phyloP scores from a whole-genome alignment of 2,888 invertebrate genomes.

The Cephus pulcher region DNA sequence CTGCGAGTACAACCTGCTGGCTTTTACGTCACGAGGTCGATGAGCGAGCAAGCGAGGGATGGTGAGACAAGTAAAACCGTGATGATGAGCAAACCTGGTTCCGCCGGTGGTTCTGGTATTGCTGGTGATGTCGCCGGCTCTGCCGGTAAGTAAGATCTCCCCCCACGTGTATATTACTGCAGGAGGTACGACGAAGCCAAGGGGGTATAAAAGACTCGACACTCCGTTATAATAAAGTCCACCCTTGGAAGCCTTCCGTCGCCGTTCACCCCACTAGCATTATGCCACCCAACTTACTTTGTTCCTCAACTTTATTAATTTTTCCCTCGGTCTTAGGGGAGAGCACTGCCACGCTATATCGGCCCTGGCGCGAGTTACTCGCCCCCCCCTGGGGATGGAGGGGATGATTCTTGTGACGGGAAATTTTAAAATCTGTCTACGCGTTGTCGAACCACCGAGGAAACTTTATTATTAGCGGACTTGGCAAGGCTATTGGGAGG shows the following conservation, averaged over 20 bases:
- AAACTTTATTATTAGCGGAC: slow-evolving; percentile 66
- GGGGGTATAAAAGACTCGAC: slow-evolving; percentile 65
- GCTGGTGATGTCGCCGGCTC: not conserved
- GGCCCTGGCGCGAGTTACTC: slow-evolving; percentile 14
- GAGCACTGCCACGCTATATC: slow-evolving; percentile 23
- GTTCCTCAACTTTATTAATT: slow-evolving; percentile 68
- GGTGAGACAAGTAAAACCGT: not conserved
- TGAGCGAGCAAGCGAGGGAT: not conserved
- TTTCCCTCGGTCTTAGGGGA: slow-evolving; percentile 65
- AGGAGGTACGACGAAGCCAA: slow-evolving; percentile 37
- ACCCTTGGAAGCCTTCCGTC: slow-evolving; percentile 59
- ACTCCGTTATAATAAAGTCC: slow-evolving; percentile 67
- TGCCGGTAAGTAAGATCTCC: slow-evolving; percentile 33
- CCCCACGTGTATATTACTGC: slow-evolving; percentile 41
- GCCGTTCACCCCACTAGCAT: slow-evolving; percentile 48
- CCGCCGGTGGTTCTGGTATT: not conserved
- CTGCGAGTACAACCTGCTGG: not conserved
- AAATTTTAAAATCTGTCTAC: slow-evolving; percentile 67
- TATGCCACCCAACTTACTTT: slow-evolving; percentile 66
- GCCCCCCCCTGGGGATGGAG: slow-evolving; percentile 17
- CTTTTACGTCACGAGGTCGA: not conserved
- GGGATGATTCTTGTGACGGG: slow-evolving; percentile 62
- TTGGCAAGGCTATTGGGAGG: not conserved
- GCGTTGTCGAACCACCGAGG: slow-evolving; percentile 65
- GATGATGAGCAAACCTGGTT: not conserved